Base-by-base conservation (phyloP, 2,113 vertebrate genomes). In the Ariopsis seemanni region DNA sequence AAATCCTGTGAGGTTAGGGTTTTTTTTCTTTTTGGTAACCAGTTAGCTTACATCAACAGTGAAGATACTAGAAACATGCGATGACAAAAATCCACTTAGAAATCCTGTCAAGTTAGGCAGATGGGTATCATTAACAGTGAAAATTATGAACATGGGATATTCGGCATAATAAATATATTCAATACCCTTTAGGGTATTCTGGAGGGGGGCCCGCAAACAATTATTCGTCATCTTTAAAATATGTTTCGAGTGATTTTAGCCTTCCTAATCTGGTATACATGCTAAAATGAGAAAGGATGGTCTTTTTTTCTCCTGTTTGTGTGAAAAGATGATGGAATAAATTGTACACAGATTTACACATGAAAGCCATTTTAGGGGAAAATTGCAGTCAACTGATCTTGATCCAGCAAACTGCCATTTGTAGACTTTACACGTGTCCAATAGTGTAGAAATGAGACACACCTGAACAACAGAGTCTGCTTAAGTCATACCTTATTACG, bases 321-420 rank as follows among this genome's bases (percentile, higher is more conserved):
- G 85, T 75, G 58, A 85, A 77, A 65, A 67, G 20, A 72, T 71
- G 42, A 60, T 52, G 50, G 58, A 80, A 60, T 52, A 74, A 82
- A 88, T 63, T 84, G 55, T 34, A 48, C 15, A 34, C 6, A 63
- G 79, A 78, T 88, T 88, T 88, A 75, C 79, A 88, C 58, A 85
- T 30, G 69, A 78, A 69, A 85, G 78, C 50, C 86, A 89, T 87
- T 89, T 87, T 60, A 71, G 69, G 83, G 77, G 25, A 81, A 71
- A 89, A 52, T 57, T 84, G 82, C 52, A 75, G 77, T 27, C 34
- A 82, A 82, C 71, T 83, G 83, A 83, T 87, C 86, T 30, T 20
- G 71, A 83, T 83, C 81, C 71, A 83, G 71, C 42, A 77, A 55
- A 57, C 25, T 82, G 80, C 55, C 42, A 30, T 65, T 58, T 83